Evolutionary conservation across 92 coral and sea anemone species (phyloP), one percentile per base, ranked within the genome.

Genomic region (Chrysogorgia sp.): DNA sequence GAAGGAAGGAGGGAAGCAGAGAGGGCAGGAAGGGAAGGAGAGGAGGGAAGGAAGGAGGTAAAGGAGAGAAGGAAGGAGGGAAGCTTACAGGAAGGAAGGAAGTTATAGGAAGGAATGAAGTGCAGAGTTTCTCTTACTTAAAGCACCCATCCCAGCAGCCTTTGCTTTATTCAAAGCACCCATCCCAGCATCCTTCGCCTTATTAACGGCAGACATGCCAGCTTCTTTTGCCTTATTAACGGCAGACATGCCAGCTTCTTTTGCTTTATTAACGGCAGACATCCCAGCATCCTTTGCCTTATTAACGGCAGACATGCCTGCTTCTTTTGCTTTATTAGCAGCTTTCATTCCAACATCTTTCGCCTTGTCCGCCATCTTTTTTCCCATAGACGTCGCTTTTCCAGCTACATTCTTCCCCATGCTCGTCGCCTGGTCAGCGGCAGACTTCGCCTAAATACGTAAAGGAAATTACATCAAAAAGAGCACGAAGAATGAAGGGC

Each of bases 131-230:
- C 23, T 21, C 58, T 26, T 19, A 52, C 23, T 21, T 15, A 21
- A 52, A 52, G 23, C 22, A 83, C 72, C 55, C 70, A 77, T n/a
- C n/a, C n/a, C n/a, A n/a, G n/a, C n/a, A n/a, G n/a, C n/a, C n/a
- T n/a, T n/a, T 3, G 92, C 88, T 26, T 86, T 80, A 49, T 89
- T 68, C 53, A 91, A 41, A 7, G 97, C 97, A 2, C 90, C 92
- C 97, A 89, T 89, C 25, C 93, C 93, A 13, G 87, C 75, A 10
- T 67, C 63, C 61, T 92, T 91, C 21, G 92, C 93, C 53, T 89
- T 79, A 37, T 88, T 82, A 7, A 88, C 71, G 15, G 96, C 96
- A 13, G 79, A 74, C 96, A 87, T 86, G 1, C 90, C 98, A 15
- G 90, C 80, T 7, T 81, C 85, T 15, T 88, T 82, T 4, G 96